phyloP scores from a whole-genome alignment of 2,888 invertebrate genomes.

The Cerastoderma edule region DNA sequence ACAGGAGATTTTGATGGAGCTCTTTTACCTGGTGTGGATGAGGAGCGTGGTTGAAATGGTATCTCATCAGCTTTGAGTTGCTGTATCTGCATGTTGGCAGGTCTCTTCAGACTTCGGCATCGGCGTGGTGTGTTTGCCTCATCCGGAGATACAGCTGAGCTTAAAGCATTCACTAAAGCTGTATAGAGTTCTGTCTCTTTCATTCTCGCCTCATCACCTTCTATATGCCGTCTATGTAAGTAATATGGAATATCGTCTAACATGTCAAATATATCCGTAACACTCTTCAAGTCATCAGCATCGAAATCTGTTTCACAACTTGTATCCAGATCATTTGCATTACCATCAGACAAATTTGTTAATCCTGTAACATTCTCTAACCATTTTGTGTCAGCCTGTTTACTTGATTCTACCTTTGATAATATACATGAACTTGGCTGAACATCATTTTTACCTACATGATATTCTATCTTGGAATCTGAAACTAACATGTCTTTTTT shows the following conservation, averaged over 20 bases:
- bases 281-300: conserved; percentile 10
- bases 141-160: conserved; percentile 25
- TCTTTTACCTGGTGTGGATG: conserved; percentile 48
- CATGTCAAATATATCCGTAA: conserved; percentile 59
- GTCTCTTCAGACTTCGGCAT: conserved; percentile 62
- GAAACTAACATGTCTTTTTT: conserved; percentile 18
- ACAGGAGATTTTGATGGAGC: conserved; percentile 55
- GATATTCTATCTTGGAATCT: not conserved
- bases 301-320: conserved; percentile 5
- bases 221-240: conserved; percentile 63
- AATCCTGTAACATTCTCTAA: not conserved
- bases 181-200: conserved; percentile 61
- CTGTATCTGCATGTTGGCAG: conserved; percentile 67
- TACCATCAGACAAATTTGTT: not conserved
- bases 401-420: conserved; percentile 44
- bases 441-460: not conserved
- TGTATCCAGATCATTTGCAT: conserved; percentile 9
- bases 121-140: conserved; percentile 30
- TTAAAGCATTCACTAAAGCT: conserved; percentile 60
- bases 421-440: conserved; percentile 60
- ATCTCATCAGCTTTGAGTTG: conserved; percentile 67
- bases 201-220: conserved; percentile 52
- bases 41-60: conserved; percentile 53
- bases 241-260: conserved; percentile 82
- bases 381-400: not conserved